These are phyloP conservation scores for Cathartes aura DNA, from an alignment of 2,113 vertebrate species.

Conservation along the genomic window DNA sequence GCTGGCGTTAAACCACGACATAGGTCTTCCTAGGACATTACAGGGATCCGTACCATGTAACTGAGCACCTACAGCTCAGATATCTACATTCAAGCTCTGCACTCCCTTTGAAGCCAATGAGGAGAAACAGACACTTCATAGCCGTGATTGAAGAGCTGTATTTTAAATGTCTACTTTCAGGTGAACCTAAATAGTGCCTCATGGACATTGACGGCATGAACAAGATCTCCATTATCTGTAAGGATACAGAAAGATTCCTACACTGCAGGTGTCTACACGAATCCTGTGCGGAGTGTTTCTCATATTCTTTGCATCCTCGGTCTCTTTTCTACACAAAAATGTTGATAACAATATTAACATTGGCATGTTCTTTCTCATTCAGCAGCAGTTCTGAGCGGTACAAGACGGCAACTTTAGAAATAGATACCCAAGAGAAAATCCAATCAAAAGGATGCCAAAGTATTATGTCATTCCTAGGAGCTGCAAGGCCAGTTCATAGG, in stretches of 20 bases:
- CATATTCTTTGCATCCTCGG: neutral
- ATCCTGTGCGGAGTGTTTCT: neutral
- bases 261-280: accelerated
- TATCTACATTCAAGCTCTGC: neutral
- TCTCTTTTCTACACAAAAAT: neutral
- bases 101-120: neutral
- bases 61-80: neutral
- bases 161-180: neutral
- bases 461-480: neutral
- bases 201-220: neutral
- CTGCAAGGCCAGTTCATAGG: neutral
- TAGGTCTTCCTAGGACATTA: neutral
- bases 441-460: neutral
- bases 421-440: neutral
- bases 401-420: neutral
- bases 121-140: neutral
- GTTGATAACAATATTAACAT: neutral
- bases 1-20: too few species aligned
- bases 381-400: neutral
- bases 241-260: neutral
- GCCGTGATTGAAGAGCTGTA: neutral
- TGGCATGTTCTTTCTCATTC: neutral
- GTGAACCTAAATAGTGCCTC: neutral
- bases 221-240: neutral
- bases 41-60: neutral